A percentile compares a stretch with the other conserved stretches of the same genome.
phyloP scores from a whole-genome alignment of 2,888 invertebrate genomes.

The Argyresthia albistria region DNA sequence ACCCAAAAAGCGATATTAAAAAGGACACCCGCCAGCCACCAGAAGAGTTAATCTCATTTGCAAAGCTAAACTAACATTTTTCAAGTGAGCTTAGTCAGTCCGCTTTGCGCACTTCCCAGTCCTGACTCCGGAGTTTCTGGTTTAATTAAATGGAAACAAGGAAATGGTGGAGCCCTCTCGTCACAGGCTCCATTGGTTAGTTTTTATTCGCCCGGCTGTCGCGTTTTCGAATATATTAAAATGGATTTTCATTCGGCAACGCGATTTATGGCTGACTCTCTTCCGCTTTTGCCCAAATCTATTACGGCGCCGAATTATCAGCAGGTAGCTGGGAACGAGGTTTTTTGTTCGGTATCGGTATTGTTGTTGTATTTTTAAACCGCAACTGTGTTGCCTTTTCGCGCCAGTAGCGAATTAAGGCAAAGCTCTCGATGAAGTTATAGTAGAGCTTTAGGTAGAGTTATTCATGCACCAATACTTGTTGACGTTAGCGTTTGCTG shows the following conservation, averaged over 20 bases:
- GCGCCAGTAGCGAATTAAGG: no score
- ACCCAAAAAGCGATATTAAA: background rate
- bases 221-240: constrained; percentile 30
- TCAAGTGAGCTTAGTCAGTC: constrained; percentile 27
- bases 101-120: constrained; percentile 16
- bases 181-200: constrained; percentile 42
- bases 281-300: constrained; percentile 52
- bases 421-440: no score
- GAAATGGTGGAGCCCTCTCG: constrained; percentile 43
- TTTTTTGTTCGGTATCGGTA: background rate
- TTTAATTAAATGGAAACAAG: constrained; percentile 68
- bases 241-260: constrained; percentile 28
- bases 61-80: constrained; percentile 43
- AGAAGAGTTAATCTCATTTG: constrained; percentile 45
- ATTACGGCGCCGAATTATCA: constrained; percentile 47
- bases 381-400: background rate
- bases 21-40: constrained; percentile 16
- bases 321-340: constrained; percentile 22
- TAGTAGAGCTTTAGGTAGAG: no score
- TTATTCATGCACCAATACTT: no score
- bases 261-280: constrained; percentile 46
- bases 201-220: constrained; percentile 31
- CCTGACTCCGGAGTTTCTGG: constrained; percentile 47
- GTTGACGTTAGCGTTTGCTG: no score
- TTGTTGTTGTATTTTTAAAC: background rate